Evolutionary conservation across 2,113 vertebrate genomes (phyloP), one percentile per base, ranked within the genome.

Genomic region (Indicator maculatus): DNA sequence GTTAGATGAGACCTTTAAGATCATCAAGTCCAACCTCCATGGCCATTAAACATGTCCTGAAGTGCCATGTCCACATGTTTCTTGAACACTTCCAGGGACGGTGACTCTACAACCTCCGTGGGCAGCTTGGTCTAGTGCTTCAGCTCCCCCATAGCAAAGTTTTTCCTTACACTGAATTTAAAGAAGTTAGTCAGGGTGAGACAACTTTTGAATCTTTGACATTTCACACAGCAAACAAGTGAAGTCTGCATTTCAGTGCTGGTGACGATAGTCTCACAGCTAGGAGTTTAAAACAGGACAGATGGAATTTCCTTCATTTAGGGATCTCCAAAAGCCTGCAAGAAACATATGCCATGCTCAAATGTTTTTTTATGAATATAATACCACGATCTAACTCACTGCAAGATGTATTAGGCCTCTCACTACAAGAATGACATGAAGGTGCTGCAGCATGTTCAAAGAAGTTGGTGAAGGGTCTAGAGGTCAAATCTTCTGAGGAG

Each of bases 261-360:
- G 36, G 33, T 36, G 63, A 45, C 1, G 9, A 19, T 11, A 26
- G 11, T 58, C 20, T 52, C 26, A 41, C 6, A 12, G n/a, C 24
- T 66, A 52, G 38, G 55, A 85, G 78, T 71, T 86, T 70, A 72
- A 92, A 89, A 31, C 6, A 60, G 44, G 28, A 41, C 16, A 71
- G 38, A 82, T 45, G 44, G 73, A 89, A 92, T 93, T 94, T 70
- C 47, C 39, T 86, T 38, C 61, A 83, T 60, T 89, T 66, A 67
- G 53, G 60, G 73, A 88, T 83, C 21, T 8, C 44, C 70, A 36
- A 45, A 90, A 85, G 52, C n/a, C 76, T 90, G 30, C 2, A 6
- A 64, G 50, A 88, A 95, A 81, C 13, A 58, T 90, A 69, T 77
- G 31, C 75, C 1, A 0, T 36, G 61, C 21, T 93, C 8, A 0